phyloP scores from a whole-genome alignment of 2,888 invertebrate species.

The Lasius fuliginosus region DNA sequence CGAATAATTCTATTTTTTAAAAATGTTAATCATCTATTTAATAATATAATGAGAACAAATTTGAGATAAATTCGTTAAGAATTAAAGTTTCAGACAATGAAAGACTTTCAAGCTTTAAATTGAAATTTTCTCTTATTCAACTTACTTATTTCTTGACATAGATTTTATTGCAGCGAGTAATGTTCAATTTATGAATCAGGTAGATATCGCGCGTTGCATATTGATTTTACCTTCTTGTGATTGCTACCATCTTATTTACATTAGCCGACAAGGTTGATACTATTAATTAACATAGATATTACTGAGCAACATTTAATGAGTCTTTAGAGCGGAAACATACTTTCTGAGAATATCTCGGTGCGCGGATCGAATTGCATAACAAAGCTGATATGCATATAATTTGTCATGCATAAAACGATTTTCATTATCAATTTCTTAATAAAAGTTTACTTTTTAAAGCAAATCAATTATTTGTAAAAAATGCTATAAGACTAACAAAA shows the following conservation, averaged over 20 bases:
- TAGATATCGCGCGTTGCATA: background rate
- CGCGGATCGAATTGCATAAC: background rate
- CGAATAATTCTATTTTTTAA: too few relatives aligned
- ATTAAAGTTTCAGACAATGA: background rate
- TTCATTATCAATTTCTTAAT: too few relatives aligned
- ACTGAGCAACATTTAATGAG: constrained; percentile 25
- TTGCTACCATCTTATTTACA: constrained; percentile 66
- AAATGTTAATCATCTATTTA: background rate
- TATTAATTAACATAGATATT: constrained; percentile 62
- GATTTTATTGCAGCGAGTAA: background rate
- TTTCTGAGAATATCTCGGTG: background rate
- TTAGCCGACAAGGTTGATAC: constrained; percentile 51
- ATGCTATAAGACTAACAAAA: too few relatives aligned
- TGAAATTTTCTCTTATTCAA: background rate
- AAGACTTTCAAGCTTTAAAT: background rate
- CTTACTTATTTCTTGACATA: constrained; percentile 11
- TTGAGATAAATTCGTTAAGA: background rate
- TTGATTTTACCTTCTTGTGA: constrained; percentile 54
- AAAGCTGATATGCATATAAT: background rate
- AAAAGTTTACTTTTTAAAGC: too few relatives aligned
- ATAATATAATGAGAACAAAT: background rate
- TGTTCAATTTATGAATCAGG: constrained; percentile 4
- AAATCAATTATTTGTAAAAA: too few relatives aligned
- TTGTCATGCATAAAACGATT: background rate
- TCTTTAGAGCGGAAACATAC: constrained; percentile 28